phyloP scores from a whole-genome alignment of 1,140 invertebrate species.

The Pygmarrhopalites habei region DNA sequence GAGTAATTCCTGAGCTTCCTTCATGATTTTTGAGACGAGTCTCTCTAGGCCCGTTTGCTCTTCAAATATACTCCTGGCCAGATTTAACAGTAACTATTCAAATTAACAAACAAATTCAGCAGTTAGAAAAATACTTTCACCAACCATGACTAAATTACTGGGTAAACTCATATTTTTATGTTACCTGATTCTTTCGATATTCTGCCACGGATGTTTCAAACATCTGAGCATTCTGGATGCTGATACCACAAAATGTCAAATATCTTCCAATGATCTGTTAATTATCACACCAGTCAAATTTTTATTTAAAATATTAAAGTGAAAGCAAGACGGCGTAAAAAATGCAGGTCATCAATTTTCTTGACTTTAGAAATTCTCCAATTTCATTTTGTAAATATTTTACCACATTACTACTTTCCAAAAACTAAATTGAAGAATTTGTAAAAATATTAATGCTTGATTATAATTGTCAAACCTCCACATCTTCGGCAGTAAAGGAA shows the following conservation, averaged over 20 bases:
- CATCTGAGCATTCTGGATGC: slow-evolving; percentile 92
- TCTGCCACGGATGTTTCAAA: slow-evolving; percentile 91
- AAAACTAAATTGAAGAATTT: slow-evolving; percentile 3
- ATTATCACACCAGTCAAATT: too few relatives aligned
- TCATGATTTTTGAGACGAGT: slow-evolving; percentile 93
- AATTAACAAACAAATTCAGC: too few relatives aligned
- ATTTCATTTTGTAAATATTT: too few relatives aligned
- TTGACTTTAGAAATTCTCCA: too few relatives aligned
- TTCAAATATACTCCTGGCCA: slow-evolving; percentile 63
- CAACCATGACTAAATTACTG: too few relatives aligned
- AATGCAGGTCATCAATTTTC: too few relatives aligned
- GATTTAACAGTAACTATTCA: too few relatives aligned
- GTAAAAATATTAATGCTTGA: not conserved
- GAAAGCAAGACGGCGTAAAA: too few relatives aligned
- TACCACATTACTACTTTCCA: too few relatives aligned
- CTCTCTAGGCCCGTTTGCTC: slow-evolving; percentile 81
- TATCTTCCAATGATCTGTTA: slow-evolving; percentile 62
- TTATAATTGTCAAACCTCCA: slow-evolving; percentile 54
- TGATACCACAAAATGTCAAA: slow-evolving; percentile 92
- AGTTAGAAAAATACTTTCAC: too few relatives aligned
- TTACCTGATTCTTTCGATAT: slow-evolving; percentile 83
- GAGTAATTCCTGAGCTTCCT: slow-evolving; percentile 80
- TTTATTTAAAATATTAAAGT: too few relatives aligned
- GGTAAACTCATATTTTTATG: too few relatives aligned
- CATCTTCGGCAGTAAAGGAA: slow-evolving; percentile 74